Percentiles rank a stretch among this genome's conserved stretches.
These are phyloP conservation scores for Clarias magur DNA, from an alignment of 2,113 vertebrate species.

Conservation along the genomic window DNA sequence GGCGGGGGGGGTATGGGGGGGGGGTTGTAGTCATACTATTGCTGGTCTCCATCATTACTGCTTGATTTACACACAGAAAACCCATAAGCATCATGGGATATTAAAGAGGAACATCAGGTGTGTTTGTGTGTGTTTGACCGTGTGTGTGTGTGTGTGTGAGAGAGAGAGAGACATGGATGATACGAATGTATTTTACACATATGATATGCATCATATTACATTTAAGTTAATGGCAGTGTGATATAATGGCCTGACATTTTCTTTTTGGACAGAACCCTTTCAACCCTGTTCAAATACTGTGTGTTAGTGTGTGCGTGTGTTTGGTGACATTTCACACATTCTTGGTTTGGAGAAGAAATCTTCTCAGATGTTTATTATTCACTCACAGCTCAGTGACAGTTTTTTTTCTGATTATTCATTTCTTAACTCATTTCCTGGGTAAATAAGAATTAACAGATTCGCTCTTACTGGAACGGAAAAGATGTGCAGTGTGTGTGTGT, in stretches of 20 bases:
- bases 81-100: background rate
- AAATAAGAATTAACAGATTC: background rate
- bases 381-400: background rate
- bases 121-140: background rate
- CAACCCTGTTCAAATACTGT: background rate
- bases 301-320: slow-evolving; percentile 2
- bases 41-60: background rate
- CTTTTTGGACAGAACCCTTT: background rate
- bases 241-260: background rate
- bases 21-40: too few species aligned
- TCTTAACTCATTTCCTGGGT: background rate
- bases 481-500: background rate
- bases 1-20: background rate
- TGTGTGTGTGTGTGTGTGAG: background rate
- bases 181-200: background rate
- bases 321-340: background rate
- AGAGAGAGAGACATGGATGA: background rate
- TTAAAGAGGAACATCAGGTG: slow-evolving; percentile 2
- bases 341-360: background rate
- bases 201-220: background rate
- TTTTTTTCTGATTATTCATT: background rate
- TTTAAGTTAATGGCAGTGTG: background rate
- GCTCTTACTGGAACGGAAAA: background rate
- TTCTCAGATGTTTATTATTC: background rate
- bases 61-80: background rate